Conservation (phyloP, 1,140 invertebrate genomes). For the Pissodes strobi region DNA sequence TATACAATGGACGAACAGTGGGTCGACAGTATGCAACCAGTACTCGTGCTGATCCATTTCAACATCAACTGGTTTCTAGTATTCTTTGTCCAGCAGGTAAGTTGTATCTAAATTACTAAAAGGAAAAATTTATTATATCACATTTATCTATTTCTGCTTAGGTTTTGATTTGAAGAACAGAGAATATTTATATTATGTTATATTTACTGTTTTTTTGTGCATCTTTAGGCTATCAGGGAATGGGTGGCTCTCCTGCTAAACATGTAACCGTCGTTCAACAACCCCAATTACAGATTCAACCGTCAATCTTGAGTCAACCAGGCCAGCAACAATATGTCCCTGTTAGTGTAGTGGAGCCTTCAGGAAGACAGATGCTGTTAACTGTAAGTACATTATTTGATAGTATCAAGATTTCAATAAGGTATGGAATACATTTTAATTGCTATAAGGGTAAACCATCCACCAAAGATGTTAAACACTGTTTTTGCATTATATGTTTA, state of each 20-base stretch:
- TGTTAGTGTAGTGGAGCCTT: slow-evolving; percentile 86
- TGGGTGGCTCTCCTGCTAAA: slow-evolving; percentile 81
- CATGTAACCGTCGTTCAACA: slow-evolving; percentile 86
- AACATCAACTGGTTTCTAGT: slow-evolving; percentile 87
- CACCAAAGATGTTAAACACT: no score
- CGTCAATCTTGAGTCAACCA: slow-evolving; percentile 70
- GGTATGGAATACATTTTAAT: no score
- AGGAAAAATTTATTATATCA: no score
- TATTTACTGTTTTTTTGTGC: slow-evolving; percentile 4
- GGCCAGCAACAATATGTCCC: slow-evolving; percentile 83
- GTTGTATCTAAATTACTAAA: not conserved
- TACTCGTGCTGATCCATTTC: slow-evolving; percentile 71
- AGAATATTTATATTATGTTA: no score
- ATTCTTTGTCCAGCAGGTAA: slow-evolving; percentile 77
- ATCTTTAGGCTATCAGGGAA: slow-evolving; percentile 73
- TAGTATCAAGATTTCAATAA: no score
- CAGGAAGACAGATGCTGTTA: slow-evolving; percentile 69
- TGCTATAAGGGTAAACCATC: no score
- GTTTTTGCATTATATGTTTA: no score
- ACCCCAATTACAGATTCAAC: slow-evolving; percentile 69
- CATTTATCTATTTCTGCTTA: no score
- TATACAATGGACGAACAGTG: slow-evolving; percentile 80
- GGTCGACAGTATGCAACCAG: slow-evolving; percentile 66
- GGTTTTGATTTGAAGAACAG: no score
- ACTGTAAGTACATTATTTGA: slow-evolving; percentile 59